phyloP scores from a whole-genome alignment of 2,888 invertebrate species.

The Euclidia mi region DNA sequence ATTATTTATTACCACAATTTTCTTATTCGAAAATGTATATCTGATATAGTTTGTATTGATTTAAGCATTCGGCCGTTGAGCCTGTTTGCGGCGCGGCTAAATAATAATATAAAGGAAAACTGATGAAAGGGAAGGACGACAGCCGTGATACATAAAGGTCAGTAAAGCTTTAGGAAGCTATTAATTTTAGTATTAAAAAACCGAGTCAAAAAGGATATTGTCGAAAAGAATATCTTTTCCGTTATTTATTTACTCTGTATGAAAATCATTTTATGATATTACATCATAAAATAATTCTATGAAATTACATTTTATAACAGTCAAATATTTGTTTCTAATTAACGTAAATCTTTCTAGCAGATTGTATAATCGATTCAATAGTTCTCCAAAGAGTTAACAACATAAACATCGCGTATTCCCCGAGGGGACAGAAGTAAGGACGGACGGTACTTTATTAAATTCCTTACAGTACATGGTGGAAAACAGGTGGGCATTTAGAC shows the following conservation, averaged over 20 bases:
- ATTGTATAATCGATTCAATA: background rate
- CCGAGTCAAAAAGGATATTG: conserved; percentile 32
- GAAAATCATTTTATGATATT: conserved; percentile 22
- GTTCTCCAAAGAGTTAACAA: conserved; percentile 4
- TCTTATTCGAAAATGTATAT: conserved; percentile 29
- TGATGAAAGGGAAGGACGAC: conserved; percentile 58
- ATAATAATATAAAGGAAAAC: conserved; percentile 63
- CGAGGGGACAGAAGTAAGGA: no score
- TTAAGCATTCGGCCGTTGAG: conserved; percentile 44
- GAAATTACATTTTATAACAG: conserved; percentile 9
- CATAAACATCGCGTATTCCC: no score
- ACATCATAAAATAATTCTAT: conserved; percentile 12
- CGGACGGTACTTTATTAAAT: no score
- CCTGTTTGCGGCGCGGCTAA: conserved; percentile 56
- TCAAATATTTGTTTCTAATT: conserved; percentile 3
- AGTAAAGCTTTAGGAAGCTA: conserved; percentile 65
- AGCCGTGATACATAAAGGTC: conserved; percentile 60
- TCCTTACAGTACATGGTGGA: no score
- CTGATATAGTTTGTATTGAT: conserved; percentile 45
- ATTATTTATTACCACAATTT: conserved; percentile 8
- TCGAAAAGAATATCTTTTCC: conserved; percentile 21
- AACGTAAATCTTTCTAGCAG: background rate
- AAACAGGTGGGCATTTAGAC: no score
- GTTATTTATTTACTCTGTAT: conserved; percentile 21
- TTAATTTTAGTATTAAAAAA: conserved; percentile 59